Percentiles rank a stretch among this genome's conserved stretches.
Conservation (phyloP, 1,140 invertebrate genomes). For the Camponotus floridanus region DNA sequence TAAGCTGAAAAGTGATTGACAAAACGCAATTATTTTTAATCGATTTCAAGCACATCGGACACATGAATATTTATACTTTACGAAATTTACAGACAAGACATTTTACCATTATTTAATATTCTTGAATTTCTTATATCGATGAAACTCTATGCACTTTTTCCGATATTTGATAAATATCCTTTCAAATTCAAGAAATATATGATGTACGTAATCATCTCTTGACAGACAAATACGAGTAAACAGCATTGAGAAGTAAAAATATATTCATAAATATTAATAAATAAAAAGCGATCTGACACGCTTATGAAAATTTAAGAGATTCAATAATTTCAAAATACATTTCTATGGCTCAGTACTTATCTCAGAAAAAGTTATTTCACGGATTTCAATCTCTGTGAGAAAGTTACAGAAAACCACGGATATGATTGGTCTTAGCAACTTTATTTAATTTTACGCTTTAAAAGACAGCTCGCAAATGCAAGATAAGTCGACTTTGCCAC, state of each 20-base stretch:
- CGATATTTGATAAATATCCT: background rate
- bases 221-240: background rate
- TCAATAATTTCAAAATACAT: conserved; percentile 27
- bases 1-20: background rate
- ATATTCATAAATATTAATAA: background rate
- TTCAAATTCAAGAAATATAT: no score
- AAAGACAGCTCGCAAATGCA: conserved; percentile 42
- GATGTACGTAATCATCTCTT: no score
- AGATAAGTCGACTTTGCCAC: conserved; percentile 30
- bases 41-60: background rate
- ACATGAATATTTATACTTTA: background rate
- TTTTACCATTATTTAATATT: background rate
- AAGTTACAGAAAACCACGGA: conserved; percentile 29
- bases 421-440: conserved; percentile 54
- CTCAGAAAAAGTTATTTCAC: conserved; percentile 20
- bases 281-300: background rate
- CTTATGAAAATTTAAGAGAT: background rate
- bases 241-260: conserved; percentile 1
- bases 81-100: background rate
- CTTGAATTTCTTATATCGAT: background rate
- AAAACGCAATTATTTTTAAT: conserved; percentile 12
- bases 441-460: conserved; percentile 57
- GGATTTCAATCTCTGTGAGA: conserved; percentile 38
- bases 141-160: background rate
- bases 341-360: conserved; percentile 1